A percentile compares a stretch with the other conserved stretches of the same genome.
These are phyloP conservation scores for Rana temporaria DNA, from an alignment of 2,113 vertebrate species.

Conservation along the genomic window DNA sequence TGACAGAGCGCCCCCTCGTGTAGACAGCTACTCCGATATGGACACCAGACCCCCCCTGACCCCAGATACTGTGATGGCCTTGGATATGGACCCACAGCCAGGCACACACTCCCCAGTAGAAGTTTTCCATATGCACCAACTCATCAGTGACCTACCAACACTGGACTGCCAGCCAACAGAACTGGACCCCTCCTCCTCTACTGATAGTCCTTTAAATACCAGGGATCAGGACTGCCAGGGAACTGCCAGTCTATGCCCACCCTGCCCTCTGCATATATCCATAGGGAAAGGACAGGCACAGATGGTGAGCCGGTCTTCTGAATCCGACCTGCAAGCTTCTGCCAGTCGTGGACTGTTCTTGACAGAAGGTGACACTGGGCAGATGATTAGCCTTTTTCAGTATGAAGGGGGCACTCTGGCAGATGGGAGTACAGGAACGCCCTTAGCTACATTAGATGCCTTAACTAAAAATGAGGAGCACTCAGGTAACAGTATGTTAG, in stretches of 20 bases:
- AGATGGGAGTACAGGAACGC: rapidly evolving
- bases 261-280: conserved; percentile 72
- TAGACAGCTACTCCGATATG: conserved; percentile 45
- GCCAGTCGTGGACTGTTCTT: conserved; percentile 80
- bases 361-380: conserved; percentile 76
- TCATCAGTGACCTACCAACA: conserved; percentile 77
- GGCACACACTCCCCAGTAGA: neutral
- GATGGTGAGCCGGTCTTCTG: neutral
- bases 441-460: conserved; percentile 40
- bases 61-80: neutral
- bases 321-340: neutral
- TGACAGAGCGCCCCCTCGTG: conserved; percentile 8
- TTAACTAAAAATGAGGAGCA: conserved; percentile 33
- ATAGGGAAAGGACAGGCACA: conserved; percentile 65
- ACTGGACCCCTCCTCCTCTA: no score
- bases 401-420: conserved; percentile 64
- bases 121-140: conserved; percentile 71
- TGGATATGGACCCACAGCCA: conserved; percentile 61
- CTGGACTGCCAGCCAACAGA: conserved; percentile 56
- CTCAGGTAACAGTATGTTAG: neutral
- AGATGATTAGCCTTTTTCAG: conserved; percentile 80
- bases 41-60: neutral
- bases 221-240: neutral
- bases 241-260: conserved; percentile 42
- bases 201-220: neutral